Evolutionary conservation across 2,888 invertebrate species (phyloP), one percentile per base, ranked within the genome.

Genomic region (Merodon equestris): DNA sequence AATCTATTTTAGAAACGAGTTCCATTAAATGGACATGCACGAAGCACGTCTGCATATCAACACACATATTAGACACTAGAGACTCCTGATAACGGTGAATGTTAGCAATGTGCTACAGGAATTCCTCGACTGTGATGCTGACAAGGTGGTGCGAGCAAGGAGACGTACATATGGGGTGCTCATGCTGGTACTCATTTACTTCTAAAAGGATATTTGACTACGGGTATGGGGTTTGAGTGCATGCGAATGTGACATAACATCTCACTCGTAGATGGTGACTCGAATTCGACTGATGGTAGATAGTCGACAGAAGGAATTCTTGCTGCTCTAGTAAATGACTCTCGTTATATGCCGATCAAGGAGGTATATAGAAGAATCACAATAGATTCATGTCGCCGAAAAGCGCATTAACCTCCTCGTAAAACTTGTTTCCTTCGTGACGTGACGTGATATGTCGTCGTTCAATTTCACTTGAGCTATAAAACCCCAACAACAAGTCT

Each of bases 21-120:
- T 73, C 77, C 63, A 68, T 79, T 79, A 68, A 79, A 63, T 68
- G 53, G 73, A 73, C 68, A 79, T 79, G 68, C 74, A 63, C 74
- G 42, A 68, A 50, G 73, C 73, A 79, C 63, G 56, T 70, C 53
- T 44, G 54, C 56, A 56, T 70, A 79, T 70, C 74, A 79, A 60
- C 68, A 64, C 60, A 47, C 27, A 27, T 27, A 27, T 27, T 27
- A 79, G 58, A 73, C 73, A 56, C 66, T 56, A 45, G 38, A 54
- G 27, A 53, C 60, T 79, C 74, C 54, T 79, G 74, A 79, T 79
- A 74, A 74, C 74, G 63, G 74, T 79, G 58, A 74, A 68, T 47
- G 50, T 19, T 12, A 45, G 63, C 64, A 68, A 74, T 74, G 67
- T 70, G 56, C 2, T 48, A 36, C 64, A 61, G 27, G 56, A 67